phyloP scores from a whole-genome alignment of 2,113 vertebrate genomes.

The Cepphus grylle region DNA sequence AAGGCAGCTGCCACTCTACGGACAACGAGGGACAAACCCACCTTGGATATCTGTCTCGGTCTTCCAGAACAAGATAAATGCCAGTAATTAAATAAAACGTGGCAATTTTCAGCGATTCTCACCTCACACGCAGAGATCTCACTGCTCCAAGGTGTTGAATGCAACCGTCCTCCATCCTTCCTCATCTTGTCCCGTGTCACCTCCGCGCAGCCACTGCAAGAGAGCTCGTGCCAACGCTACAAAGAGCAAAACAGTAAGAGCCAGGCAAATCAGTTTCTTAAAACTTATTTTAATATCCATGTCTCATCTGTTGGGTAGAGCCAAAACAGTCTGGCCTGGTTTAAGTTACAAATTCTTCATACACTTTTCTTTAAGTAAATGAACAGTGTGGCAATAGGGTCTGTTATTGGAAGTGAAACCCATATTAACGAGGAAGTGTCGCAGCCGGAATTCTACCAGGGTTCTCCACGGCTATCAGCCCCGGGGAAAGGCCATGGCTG shows the following conservation, averaged over 20 bases:
- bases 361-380: slow-evolving; percentile 71
- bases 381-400: slow-evolving; percentile 70
- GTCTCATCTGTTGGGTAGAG: slow-evolving; percentile 69
- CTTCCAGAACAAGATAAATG: not conserved
- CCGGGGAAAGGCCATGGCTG: not conserved
- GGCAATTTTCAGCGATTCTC: fast-evolving
- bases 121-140: not conserved
- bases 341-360: slow-evolving; percentile 79
- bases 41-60: not conserved
- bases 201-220: not conserved
- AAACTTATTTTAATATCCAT: slow-evolving; percentile 80
- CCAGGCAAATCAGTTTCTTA: slow-evolving; percentile 67
- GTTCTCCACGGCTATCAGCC: slow-evolving; percentile 22
- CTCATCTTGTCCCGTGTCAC: not conserved
- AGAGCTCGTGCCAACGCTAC: not conserved
- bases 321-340: slow-evolving; percentile 72
- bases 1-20: not conserved
- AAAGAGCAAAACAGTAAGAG: slow-evolving; percentile 49
- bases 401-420: slow-evolving; percentile 74
- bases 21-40: not conserved
- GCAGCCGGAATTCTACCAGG: slow-evolving; percentile 40
- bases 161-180: not conserved
- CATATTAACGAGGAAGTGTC: slow-evolving; percentile 63
- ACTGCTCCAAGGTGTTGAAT: not conserved
- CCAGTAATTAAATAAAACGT: not conserved